Evolutionary conservation across 2,888 invertebrate species (phyloP).

Genomic region (Xestia xanthographa): DNA sequence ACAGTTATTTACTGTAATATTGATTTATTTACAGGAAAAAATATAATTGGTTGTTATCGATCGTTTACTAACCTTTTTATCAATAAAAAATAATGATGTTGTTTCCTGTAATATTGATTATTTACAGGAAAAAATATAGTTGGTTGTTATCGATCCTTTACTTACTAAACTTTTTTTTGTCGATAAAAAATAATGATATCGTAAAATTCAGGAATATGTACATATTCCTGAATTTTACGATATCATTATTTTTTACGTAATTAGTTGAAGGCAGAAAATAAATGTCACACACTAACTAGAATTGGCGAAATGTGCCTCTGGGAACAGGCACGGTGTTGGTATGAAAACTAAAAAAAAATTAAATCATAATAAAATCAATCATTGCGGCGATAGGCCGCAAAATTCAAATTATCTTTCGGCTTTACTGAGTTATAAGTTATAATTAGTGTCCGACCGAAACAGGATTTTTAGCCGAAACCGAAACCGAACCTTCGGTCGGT

Average conservation of each 20-base stretch:
- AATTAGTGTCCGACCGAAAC: too few species aligned
- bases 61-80: neutral
- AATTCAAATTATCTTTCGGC: too few species aligned
- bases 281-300: neutral
- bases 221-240: too few species aligned
- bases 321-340: neutral
- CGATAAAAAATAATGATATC: neutral
- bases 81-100: neutral
- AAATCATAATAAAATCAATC: neutral
- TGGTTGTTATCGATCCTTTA: neutral
- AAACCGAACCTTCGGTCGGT: too few species aligned
- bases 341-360: neutral
- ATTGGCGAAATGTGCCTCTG: neutral
- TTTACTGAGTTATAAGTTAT: too few species aligned
- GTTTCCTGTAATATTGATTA: constrained; percentile 5
- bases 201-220: neutral
- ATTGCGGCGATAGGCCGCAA: neutral
- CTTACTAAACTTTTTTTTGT: neutral
- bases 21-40: neutral
- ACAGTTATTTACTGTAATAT: neutral
- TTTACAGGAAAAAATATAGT: too few species aligned
- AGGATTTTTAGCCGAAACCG: too few species aligned
- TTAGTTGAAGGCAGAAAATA: neutral
- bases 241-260: too few species aligned
- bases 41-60: neutral